Evolutionary conservation across 1,140 invertebrate genomes (phyloP).

Genomic region (Mycetomoellerius zeteki): DNA sequence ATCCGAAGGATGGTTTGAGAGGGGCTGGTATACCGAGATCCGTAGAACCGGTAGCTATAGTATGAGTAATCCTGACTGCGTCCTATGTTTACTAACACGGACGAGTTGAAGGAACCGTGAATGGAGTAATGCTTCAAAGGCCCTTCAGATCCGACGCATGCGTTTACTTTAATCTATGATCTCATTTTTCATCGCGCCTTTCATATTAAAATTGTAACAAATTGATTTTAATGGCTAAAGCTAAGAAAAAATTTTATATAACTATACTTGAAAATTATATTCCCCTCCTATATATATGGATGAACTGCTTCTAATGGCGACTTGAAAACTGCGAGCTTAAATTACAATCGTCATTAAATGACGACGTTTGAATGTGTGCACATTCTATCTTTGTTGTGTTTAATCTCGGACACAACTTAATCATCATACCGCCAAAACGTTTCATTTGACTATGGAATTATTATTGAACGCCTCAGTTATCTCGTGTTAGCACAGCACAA

Average conservation of each 20-base stretch:
- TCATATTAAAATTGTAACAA: neutral
- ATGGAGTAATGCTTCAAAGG: slow-evolving; percentile 75
- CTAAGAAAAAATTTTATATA: neutral
- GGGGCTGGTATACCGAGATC: slow-evolving; percentile 71
- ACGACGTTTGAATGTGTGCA: slow-evolving; percentile 54
- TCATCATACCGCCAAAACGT: slow-evolving; percentile 58
- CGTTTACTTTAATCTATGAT: slow-evolving; percentile 20
- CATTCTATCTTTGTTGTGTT: slow-evolving; percentile 42
- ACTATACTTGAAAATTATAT: neutral
- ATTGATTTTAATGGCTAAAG: neutral
- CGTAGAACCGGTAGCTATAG: slow-evolving; percentile 67
- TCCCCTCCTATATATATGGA: neutral
- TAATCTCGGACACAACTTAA: slow-evolving; percentile 59
- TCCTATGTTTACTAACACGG: slow-evolving; percentile 84
- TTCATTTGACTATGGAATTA: slow-evolving; percentile 71
- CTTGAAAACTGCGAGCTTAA: slow-evolving; percentile 18
- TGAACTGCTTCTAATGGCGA: neutral
- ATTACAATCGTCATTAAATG: slow-evolving; percentile 55
- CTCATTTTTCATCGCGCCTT: neutral
- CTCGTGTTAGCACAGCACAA: slow-evolving; percentile 63
- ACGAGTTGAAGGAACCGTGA: slow-evolving; percentile 83
- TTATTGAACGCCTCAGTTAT: slow-evolving; percentile 68
- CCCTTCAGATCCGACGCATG: slow-evolving; percentile 20
- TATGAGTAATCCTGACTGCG: slow-evolving; percentile 81
- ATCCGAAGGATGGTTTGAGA: slow-evolving; percentile 65